Evolutionary conservation across 2,888 invertebrate genomes (phyloP).

Genomic region (Mythimna ferrago): DNA sequence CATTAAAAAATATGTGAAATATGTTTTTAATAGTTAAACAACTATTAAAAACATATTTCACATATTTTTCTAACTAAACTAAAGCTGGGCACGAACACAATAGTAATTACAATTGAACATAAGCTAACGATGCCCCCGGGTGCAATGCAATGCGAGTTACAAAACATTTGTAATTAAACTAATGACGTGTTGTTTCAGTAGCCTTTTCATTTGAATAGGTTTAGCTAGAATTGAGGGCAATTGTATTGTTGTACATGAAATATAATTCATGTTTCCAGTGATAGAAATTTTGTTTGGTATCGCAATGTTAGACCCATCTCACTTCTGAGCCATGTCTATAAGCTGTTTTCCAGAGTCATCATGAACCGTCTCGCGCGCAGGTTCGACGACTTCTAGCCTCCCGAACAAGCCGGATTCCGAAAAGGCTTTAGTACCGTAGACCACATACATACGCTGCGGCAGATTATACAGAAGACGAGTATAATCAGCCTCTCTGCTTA

Average conservation of each 20-base stretch:
- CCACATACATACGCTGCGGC: no score
- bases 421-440: no score
- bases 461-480: no score
- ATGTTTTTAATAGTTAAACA: no score
- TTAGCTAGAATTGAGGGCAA: slow-evolving; percentile 4
- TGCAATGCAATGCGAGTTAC: slow-evolving; percentile 31
- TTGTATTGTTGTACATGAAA: not conserved
- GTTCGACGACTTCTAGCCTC: no score
- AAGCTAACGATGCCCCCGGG: slow-evolving; percentile 33
- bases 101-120: slow-evolving; percentile 36
- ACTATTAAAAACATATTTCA: not conserved
- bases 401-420: no score
- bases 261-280: not conserved
- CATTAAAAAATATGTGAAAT: no score
- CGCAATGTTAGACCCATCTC: no score
- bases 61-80: slow-evolving; percentile 8
- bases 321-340: no score
- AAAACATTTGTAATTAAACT: slow-evolving; percentile 42
- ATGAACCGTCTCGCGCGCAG: no score
- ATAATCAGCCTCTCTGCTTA: no score
- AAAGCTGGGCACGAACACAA: slow-evolving; percentile 22
- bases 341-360: no score
- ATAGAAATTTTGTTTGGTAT: not conserved
- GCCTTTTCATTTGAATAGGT: slow-evolving; percentile 17
- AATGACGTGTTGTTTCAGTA: slow-evolving; percentile 26